Evolutionary conservation across 2,888 invertebrate genomes (phyloP).

Genomic region (Coronaproctus castanopsis): DNA sequence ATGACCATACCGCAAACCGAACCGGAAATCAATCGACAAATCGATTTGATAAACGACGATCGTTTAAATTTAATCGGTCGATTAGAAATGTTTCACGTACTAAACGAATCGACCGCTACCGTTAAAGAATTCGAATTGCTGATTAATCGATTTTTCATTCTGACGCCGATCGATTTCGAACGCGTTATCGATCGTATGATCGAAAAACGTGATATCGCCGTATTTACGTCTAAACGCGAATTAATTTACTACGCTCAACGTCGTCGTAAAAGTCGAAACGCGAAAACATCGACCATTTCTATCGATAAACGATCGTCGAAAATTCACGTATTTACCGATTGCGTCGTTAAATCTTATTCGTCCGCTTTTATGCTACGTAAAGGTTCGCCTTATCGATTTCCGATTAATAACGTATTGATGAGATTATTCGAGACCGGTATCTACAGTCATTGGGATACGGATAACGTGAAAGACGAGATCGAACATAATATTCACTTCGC

Average conservation of each 20-base stretch:
- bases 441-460: conserved; percentile 14
- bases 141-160: conserved; percentile 15
- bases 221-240: conserved; percentile 16
- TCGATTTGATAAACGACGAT: conserved; percentile 16
- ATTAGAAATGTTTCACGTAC: conserved; percentile 16
- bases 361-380: conserved; percentile 16
- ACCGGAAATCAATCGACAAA: conserved; percentile 18
- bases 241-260: conserved; percentile 15
- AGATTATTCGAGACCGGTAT: conserved; percentile 17
- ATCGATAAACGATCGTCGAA: neutral
- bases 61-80: conserved; percentile 18
- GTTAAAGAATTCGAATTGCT: conserved; percentile 13
- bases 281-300: no score
- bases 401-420: conserved; percentile 14
- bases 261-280: conserved; percentile 8
- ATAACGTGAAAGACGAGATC: conserved; percentile 13
- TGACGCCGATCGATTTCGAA: conserved; percentile 13
- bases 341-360: conserved; percentile 15
- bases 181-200: conserved; percentile 13
- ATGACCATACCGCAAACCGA: conserved; percentile 20
- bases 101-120: conserved; percentile 15
- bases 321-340: conserved; percentile 14
- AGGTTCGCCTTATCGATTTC: conserved; percentile 16
- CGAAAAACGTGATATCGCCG: conserved; percentile 13
- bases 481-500: conserved; percentile 12